Percentiles rank a stretch among this genome's conserved stretches.
Evolutionary conservation across 2,113 vertebrate species (phyloP).

Genomic region (Nipponia nippon): DNA sequence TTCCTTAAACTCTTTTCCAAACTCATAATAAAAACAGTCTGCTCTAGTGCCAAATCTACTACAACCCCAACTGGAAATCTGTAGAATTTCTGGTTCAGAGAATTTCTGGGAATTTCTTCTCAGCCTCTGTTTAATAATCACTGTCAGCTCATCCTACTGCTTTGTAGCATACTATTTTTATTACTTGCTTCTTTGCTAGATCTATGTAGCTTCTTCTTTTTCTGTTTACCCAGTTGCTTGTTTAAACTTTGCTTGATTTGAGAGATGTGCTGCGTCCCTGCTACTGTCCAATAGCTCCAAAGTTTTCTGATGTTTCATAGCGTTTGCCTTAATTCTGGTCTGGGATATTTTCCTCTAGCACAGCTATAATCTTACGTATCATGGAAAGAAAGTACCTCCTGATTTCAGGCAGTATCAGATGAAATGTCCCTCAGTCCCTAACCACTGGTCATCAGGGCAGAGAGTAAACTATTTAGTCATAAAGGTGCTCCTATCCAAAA

Average conservation of each 20-base stretch:
- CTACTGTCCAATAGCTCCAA: not conserved
- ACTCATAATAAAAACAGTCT: not conserved
- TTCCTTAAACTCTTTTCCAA: not conserved
- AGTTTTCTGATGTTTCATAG: not conserved
- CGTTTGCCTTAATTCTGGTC: not conserved
- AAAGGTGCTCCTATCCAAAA: not conserved
- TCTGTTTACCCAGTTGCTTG: not conserved
- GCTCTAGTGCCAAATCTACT: not conserved
- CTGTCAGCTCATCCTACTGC: not conserved
- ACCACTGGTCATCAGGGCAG: not conserved
- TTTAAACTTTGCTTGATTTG: not conserved
- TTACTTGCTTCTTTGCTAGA: not conserved
- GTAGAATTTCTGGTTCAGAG: not conserved
- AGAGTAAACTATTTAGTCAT: not conserved
- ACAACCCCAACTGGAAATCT: not conserved
- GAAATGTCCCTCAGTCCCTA: not conserved
- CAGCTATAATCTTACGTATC: not conserved
- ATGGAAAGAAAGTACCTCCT: not conserved
- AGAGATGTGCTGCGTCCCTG: not conserved
- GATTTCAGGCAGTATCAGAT: not conserved
- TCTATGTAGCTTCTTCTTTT: not conserved
- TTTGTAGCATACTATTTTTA: not conserved
- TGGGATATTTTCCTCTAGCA: not conserved
- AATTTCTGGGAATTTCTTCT: not conserved
- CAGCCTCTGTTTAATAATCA: not conserved